Percentiles rank a stretch among this genome's conserved stretches.
Conservation (phyloP, 2,113 vertebrate genomes). For the Macaca nemestrina region DNA sequence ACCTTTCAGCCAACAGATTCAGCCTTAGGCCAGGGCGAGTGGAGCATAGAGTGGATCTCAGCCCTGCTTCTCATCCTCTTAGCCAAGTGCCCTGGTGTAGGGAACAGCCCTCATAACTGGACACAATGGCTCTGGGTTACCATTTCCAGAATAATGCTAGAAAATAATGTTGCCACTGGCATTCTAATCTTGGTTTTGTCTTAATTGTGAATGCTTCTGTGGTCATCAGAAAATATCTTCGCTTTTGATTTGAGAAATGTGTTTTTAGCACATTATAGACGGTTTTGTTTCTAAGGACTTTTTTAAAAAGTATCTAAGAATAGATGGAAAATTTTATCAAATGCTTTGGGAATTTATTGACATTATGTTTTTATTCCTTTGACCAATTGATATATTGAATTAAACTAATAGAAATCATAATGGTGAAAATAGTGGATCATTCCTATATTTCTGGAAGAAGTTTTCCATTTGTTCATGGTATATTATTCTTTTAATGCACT, state of each 20-base stretch:
- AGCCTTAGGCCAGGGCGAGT: background rate
- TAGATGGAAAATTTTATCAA: background rate
- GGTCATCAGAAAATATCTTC: background rate
- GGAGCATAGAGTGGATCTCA: background rate
- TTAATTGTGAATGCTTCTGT: background rate
- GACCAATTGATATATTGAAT: too few species aligned
- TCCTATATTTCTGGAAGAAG: background rate
- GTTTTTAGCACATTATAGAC: background rate
- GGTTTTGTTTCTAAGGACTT: background rate
- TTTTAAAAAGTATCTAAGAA: background rate
- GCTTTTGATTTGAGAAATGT: background rate
- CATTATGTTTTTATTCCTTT: background rate
- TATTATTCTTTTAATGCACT: too few species aligned
- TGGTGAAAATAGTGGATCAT: background rate
- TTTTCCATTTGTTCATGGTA: background rate
- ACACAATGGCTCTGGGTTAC: background rate
- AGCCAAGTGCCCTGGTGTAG: background rate
- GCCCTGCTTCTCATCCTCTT: too few species aligned
- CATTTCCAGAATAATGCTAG: background rate
- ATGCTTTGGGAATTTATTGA: background rate
- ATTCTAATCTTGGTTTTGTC: background rate
- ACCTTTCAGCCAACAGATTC: background rate
- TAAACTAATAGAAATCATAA: background rate
- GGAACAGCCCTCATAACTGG: background rate
- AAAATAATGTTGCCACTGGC: background rate